Base-by-base conservation (phyloP, 1,140 invertebrate species). In the Euwallacea similis region DNA sequence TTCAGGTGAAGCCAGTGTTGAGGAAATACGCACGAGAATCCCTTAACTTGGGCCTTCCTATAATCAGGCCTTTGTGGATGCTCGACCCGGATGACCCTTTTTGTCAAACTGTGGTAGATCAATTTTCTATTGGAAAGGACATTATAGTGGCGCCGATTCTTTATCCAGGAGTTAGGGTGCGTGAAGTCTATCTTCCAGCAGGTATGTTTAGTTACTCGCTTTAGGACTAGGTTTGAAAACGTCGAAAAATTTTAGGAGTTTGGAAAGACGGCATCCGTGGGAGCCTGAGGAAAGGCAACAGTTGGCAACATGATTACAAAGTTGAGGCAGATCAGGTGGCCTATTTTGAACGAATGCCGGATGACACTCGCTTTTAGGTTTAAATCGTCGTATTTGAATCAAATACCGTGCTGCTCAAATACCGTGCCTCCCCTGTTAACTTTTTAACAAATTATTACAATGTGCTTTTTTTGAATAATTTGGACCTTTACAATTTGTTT, bases 41-140 rank as follows among this genome's bases (percentile, higher is more conserved):
- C 0, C 81, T 94, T 56, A 87, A 92, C 60, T 89, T 89, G 7
- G 95, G 94, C 0, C 75, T 91, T n/a, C 93, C 94, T 0, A 85
- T 96, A 54, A 90, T 97, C 43, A 84, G 95, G 1, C 96, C 96
- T 0, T 82, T 98, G 11, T 98, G 96, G 95, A 94, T 97, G 92
- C 83, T 95, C 42, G 90, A 93, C 68, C 92, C 93, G 0, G 85
- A 88, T 0, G 95, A 97, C 83, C 82, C 87, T 0, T 88, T 90
- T 0, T 93, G 93, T 56, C 88, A 93, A 42, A 86, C 86, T 0
- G 90, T 95, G 2, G 87, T 88, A 46, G 94, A 96, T 76, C 92
- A 98, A 79, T 98, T 98, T 83, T 90, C 93, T 0, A 87, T 98
- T 0, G 96, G 96, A 0, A 90, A 96, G 74, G 92, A 96, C 76